These are phyloP conservation scores for Agapostemon virescens DNA, from an alignment of 2,888 invertebrate species.

Conservation along the genomic window DNA sequence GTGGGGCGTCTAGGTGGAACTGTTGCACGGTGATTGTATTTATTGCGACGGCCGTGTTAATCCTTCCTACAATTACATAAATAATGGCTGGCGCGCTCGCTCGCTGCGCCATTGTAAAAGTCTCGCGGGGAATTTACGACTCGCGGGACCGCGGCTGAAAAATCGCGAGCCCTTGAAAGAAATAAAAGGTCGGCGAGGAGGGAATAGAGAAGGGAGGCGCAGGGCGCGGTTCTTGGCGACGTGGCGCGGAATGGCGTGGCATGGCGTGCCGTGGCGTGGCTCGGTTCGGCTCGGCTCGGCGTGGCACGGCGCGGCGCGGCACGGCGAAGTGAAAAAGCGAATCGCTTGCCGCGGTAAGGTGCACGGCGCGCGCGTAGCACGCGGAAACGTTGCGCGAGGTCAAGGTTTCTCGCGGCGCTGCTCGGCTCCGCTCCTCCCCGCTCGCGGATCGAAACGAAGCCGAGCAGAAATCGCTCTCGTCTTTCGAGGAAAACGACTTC, in stretches of 20 bases:
- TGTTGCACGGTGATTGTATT: constrained; percentile 40
- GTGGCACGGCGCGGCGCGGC: not conserved
- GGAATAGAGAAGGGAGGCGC: not conserved
- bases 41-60: constrained; percentile 45
- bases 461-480: constrained; percentile 26
- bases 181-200: not conserved
- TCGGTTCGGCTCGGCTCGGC: too few species aligned
- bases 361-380: constrained; percentile 49
- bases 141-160: not conserved
- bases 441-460: too few species aligned
- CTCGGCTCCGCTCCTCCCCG: not conserved
- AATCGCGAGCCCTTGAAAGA: not conserved
- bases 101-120: constrained; percentile 32
- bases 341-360: constrained; percentile 16
- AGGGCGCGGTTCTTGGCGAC: not conserved
- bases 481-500: constrained; percentile 60
- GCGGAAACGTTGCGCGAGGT: constrained; percentile 70
- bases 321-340: constrained; percentile 8
- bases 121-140: constrained; percentile 39
- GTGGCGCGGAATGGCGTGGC: not conserved
- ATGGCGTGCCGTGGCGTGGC: not conserved
- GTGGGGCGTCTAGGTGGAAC: constrained; percentile 27
- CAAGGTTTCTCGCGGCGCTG: constrained; percentile 52
- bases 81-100: constrained; percentile 17
- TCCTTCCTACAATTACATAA: constrained; percentile 49